Evolutionary conservation across 2,797 vertebrate genomes (phyloP), one percentile per base, ranked within the genome.

Genomic region (Spea hammondii): DNA sequence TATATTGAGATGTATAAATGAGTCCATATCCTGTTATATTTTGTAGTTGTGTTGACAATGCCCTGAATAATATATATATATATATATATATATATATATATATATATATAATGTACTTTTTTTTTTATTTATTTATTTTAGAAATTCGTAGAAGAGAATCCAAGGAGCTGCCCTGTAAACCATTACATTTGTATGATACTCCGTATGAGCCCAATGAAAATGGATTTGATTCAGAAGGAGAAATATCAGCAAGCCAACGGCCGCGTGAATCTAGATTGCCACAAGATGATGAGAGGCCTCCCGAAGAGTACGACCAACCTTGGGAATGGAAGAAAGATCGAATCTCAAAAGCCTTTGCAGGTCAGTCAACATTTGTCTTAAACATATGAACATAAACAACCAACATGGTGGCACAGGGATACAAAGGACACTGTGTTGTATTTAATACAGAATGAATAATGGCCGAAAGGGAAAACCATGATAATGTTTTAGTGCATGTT

Each of bases 321-420:
- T 99, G 98, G 97, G 98, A 99, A 83, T 99, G 98, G 98, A 99
- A 99, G 87, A 98, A 98, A 80, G 98, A 97, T 75, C 85, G 95
- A 54, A 97, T 99, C 89, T 99, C 97, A 86, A 98, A 98, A 90
- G 97, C 97, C 10, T 99, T 99, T 74, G 97, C 97, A 87, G 97
- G 97, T 98, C 89, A 83, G 83, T 79, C 53, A 45, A 67, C 53
- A 77, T 13, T 32, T 32, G 32, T 32, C 32, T 32, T 32, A 32
- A 32, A 32, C 32, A 32, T 32, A 32, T 32, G 32, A 53, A 17
- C 13, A 60, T 60, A 46, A 49, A 60, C 55, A 44, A 7, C 66
- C 11, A 45, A 8, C 10, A 70, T 49, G 51, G n/a, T 70, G 5
- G 53, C 13, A 32, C 14, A 50, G 17, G 17, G 46, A 62, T 57